Evolutionary conservation across 2,797 vertebrate genomes (phyloP).

Genomic region (Parauchenoglanis ngamensis): DNA sequence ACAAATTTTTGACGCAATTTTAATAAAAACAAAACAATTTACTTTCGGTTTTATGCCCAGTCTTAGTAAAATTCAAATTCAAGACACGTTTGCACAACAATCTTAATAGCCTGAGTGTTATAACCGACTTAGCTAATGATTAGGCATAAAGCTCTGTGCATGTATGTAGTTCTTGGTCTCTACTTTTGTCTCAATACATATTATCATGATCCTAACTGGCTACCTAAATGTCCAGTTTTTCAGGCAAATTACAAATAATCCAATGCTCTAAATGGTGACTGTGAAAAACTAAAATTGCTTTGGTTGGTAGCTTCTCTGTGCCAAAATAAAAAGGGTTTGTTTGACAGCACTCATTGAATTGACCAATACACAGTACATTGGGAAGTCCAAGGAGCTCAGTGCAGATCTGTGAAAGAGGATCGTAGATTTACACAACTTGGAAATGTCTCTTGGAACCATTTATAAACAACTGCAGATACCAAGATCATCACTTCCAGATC

Average conservation of each 20-base stretch:
- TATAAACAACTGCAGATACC: no score
- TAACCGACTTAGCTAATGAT: background rate
- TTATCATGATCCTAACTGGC: background rate
- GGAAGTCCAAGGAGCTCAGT: no score
- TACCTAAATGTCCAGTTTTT: background rate
- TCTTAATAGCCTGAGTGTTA: background rate
- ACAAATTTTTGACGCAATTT: background rate
- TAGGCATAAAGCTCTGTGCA: background rate
- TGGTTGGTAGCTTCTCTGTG: no score
- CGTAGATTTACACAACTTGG: no score
- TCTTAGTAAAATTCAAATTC: background rate
- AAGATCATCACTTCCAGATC: no score
- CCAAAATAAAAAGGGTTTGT: no score
- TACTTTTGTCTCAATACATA: background rate
- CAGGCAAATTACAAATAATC: background rate
- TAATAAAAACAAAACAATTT: background rate
- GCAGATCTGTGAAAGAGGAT: no score
- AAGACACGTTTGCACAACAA: background rate
- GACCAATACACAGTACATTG: no score
- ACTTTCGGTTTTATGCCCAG: background rate
- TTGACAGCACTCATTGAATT: no score
- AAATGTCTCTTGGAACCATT: no score
- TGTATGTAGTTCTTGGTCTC: background rate
- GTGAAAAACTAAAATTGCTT: background rate
- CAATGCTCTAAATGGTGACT: background rate